phyloP scores from a whole-genome alignment of 1,140 invertebrate species.

The Lerema accius region DNA sequence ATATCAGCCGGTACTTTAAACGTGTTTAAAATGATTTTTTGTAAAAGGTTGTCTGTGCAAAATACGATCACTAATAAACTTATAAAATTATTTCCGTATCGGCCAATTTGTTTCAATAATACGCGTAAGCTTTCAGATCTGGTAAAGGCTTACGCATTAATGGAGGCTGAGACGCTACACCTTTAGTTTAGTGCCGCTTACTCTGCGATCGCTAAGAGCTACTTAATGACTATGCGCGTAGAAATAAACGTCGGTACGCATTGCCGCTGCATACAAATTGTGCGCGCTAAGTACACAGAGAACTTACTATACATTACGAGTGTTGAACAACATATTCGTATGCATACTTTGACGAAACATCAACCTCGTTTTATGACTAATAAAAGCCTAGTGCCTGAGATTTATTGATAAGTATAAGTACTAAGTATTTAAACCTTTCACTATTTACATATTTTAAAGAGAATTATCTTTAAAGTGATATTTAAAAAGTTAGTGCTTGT shows the following conservation, averaged over 20 bases:
- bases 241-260: constrained; percentile 57
- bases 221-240: constrained; percentile 47
- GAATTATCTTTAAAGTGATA: no score
- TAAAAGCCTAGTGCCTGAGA: constrained; percentile 26
- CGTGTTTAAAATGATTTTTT: no score
- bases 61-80: constrained; percentile 20
- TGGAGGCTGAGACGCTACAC: constrained; percentile 38
- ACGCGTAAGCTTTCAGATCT: constrained; percentile 35
- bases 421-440: constrained; percentile 12
- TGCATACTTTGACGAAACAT: constrained; percentile 36
- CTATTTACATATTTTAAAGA: constrained; percentile 22
- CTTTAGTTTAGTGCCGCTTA: constrained; percentile 41
- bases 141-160: constrained; percentile 45
- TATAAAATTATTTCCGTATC: constrained; percentile 35
- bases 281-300: constrained; percentile 41
- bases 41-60: no score
- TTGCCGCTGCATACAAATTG: constrained; percentile 66
- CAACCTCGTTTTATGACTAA: constrained; percentile 38
- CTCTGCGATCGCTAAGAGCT: constrained; percentile 47
- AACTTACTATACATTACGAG: constrained; percentile 31
- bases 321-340: constrained; percentile 25
- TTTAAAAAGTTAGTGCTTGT: no score
- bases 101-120: constrained; percentile 38
- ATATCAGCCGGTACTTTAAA: no score
- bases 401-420: constrained; percentile 29